A percentile compares a stretch with the other conserved stretches of the same genome.
Evolutionary conservation across 2,113 vertebrate species (phyloP).

Genomic region (Ochotona princeps): DNA sequence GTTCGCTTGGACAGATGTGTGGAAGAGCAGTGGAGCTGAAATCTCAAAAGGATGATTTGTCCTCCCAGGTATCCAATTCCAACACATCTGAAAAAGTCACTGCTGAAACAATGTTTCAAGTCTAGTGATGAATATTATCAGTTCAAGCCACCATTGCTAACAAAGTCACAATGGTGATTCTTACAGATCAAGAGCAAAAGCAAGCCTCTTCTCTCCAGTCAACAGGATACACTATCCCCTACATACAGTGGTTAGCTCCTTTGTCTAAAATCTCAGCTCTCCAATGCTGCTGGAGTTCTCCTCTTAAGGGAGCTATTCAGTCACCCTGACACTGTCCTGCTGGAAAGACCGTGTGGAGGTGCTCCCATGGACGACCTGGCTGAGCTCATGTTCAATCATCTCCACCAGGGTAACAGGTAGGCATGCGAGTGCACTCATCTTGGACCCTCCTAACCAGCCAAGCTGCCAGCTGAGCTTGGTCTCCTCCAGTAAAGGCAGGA

Average conservation of each 20-base stretch:
- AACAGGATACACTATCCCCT: not conserved
- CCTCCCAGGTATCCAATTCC: not conserved
- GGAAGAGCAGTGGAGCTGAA: not conserved
- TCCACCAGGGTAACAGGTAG: not conserved
- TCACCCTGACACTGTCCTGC: not conserved
- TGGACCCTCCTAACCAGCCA: not conserved
- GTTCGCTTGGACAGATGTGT: not conserved
- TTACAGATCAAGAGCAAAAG: not conserved
- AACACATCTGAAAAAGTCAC: not conserved
- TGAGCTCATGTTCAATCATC: not conserved
- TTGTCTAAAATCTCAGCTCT: not conserved
- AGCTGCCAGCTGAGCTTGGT: not conserved
- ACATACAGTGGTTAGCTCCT: not conserved
- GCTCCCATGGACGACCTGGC: not conserved
- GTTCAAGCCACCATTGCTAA: not conserved
- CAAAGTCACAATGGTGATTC: not conserved
- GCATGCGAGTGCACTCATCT: not conserved
- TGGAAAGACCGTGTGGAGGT: not conserved
- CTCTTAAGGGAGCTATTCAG: not conserved
- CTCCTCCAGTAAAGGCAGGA: not conserved
- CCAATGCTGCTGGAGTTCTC: not conserved
- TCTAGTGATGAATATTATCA: not conserved
- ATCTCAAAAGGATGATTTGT: not conserved
- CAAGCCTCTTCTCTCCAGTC: not conserved
- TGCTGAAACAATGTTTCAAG: constrained; percentile 11